Conservation (phyloP, 2,113 vertebrate species). For the Lasiurus cinereus region DNA sequence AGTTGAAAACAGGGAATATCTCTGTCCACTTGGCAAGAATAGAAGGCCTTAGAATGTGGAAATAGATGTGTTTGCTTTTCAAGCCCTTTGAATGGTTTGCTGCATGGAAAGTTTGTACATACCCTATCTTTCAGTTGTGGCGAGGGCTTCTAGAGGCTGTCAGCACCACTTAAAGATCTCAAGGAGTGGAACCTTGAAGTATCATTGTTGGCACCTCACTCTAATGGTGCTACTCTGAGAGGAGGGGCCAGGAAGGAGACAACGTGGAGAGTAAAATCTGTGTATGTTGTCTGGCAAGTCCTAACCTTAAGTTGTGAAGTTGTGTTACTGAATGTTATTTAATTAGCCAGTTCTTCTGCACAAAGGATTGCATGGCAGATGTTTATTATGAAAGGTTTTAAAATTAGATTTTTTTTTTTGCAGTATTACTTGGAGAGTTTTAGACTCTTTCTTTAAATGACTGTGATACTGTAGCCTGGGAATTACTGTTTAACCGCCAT, state of each 20-base stretch:
- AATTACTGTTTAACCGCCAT: not conserved
- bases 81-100: not conserved
- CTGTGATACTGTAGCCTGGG: not conserved
- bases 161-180: not conserved
- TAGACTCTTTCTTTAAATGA: not conserved
- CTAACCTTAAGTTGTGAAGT: not conserved
- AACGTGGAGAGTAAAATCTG: not conserved
- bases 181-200: not conserved
- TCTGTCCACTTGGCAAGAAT: not conserved
- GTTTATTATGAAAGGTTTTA: not conserved
- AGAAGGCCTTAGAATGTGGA: conserved; percentile 35
- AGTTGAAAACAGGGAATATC: not conserved
- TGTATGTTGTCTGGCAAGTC: not conserved
- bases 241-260: not conserved
- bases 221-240: not conserved
- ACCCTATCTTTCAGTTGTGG: not conserved
- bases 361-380: not conserved
- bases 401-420: not conserved
- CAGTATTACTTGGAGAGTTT: not conserved
- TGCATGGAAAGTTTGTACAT: conserved; percentile 18
- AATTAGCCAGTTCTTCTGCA: not conserved
- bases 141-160: conserved; percentile 48
- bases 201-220: not conserved
- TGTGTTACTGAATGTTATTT: not conserved
- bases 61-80: not conserved